Conservation (phyloP, 1,140 invertebrate species). For the Brachionus sp. region DNA sequence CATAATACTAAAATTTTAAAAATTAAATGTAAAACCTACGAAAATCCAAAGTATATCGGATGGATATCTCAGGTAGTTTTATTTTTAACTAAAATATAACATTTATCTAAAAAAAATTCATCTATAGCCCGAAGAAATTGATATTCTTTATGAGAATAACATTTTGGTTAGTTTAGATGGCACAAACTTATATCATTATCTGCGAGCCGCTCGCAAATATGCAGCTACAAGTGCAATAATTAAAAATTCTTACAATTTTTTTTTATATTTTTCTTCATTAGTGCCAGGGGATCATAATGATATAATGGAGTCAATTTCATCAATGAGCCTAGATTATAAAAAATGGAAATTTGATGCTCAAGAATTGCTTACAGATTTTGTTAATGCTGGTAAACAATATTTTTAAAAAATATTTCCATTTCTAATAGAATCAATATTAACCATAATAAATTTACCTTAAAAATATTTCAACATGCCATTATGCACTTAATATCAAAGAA, state of each 20-base stretch:
- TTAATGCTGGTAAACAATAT: conserved; percentile 64
- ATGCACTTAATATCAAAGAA: too few relatives aligned
- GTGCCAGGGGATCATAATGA: conserved; percentile 68
- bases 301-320: conserved; percentile 64
- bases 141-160: conserved; percentile 70
- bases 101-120: not conserved
- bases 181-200: conserved; percentile 74
- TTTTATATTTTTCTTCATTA: not conserved
- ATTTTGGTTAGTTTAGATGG: conserved; percentile 78
- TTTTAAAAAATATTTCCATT: conserved; percentile 47
- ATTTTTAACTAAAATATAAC: conserved; percentile 36
- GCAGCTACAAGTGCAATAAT: conserved; percentile 63
- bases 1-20: conserved; percentile 74
- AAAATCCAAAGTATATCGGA: conserved; percentile 63
- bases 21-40: conserved; percentile 77
- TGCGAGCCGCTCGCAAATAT: conserved; percentile 74
- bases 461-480: too few relatives aligned
- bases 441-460: too few relatives aligned
- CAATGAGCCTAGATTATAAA: conserved; percentile 67
- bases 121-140: conserved; percentile 73
- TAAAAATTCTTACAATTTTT: not conserved
- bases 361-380: conserved; percentile 71
- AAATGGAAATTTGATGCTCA: conserved; percentile 81
- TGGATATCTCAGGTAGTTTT: conserved; percentile 60
- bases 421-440: not conserved